phyloP scores from a whole-genome alignment of 2,888 invertebrate species.

The Seira musarum region DNA sequence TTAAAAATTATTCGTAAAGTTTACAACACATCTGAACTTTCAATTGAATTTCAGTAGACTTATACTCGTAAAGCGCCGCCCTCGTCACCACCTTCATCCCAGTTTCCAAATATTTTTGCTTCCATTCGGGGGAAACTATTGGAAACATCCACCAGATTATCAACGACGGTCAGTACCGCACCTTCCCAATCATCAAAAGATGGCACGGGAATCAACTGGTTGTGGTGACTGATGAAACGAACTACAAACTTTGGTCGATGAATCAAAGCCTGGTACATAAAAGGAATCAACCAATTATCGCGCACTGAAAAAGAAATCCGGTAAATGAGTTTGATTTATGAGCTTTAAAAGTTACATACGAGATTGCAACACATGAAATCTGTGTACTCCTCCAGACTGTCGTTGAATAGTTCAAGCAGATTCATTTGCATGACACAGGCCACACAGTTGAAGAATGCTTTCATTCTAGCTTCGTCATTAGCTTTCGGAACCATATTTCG shows the following conservation, averaged over 20 bases:
- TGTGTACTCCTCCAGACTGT: slow-evolving; percentile 85
- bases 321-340: too few relatives aligned
- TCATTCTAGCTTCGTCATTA: slow-evolving; percentile 78
- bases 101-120: slow-evolving; percentile 74
- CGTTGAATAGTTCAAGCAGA: slow-evolving; percentile 84
- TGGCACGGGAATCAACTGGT: slow-evolving; percentile 73
- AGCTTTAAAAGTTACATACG: slow-evolving; percentile 77
- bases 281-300: background rate
- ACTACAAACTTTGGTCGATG: slow-evolving; percentile 67
- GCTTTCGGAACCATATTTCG: slow-evolving; percentile 77
- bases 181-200: slow-evolving; percentile 83
- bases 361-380: slow-evolving; percentile 84
- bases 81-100: slow-evolving; percentile 62
- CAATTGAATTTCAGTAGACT: background rate
- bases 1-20: too few relatives aligned
- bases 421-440: slow-evolving; percentile 91
- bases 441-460: slow-evolving; percentile 87
- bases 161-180: slow-evolving; percentile 81
- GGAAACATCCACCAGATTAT: slow-evolving; percentile 83
- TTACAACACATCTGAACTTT: too few relatives aligned
- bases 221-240: slow-evolving; percentile 63
- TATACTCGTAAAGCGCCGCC: slow-evolving; percentile 41
- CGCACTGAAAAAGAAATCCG: too few relatives aligned
- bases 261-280: slow-evolving; percentile 62
- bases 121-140: slow-evolving; percentile 84